phyloP scores from a whole-genome alignment of 2,888 invertebrate genomes.

The Erebia aethiops region DNA sequence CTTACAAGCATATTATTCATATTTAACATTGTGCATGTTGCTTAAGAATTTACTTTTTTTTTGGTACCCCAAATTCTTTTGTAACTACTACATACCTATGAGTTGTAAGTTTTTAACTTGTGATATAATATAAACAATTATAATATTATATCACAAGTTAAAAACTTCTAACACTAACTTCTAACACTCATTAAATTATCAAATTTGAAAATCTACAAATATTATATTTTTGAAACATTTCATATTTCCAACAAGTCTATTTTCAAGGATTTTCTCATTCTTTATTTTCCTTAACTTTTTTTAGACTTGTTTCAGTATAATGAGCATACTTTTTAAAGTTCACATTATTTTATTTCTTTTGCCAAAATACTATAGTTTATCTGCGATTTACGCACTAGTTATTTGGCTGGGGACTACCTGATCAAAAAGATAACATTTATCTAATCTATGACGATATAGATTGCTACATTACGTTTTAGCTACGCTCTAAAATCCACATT shows the following conservation, averaged over 20 bases:
- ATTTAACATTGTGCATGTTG: background rate
- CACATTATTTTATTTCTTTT: background rate
- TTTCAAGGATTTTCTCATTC: no score
- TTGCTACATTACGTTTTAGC: slow-evolving; percentile 29
- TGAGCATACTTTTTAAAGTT: background rate
- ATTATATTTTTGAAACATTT: no score
- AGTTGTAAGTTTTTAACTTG: no score
- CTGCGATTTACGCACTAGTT: slow-evolving; percentile 6
- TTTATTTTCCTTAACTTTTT: no score
- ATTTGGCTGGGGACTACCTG: slow-evolving; percentile 55
- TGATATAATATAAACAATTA: background rate
- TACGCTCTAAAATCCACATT: slow-evolving; percentile 33
- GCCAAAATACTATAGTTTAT: background rate
- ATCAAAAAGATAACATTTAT: slow-evolving; percentile 58
- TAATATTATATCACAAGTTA: no score
- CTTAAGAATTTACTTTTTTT: background rate
- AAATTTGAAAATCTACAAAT: no score
- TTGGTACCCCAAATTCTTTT: no score
- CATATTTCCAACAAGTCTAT: no score
- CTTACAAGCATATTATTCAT: background rate
- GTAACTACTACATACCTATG: no score
- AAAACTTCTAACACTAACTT: no score
- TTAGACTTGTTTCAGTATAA: background rate
- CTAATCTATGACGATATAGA: slow-evolving; percentile 46
- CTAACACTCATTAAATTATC: no score